Base-by-base conservation (phyloP, 2,113 vertebrate genomes). In the Thymallus thymallus region DNA sequence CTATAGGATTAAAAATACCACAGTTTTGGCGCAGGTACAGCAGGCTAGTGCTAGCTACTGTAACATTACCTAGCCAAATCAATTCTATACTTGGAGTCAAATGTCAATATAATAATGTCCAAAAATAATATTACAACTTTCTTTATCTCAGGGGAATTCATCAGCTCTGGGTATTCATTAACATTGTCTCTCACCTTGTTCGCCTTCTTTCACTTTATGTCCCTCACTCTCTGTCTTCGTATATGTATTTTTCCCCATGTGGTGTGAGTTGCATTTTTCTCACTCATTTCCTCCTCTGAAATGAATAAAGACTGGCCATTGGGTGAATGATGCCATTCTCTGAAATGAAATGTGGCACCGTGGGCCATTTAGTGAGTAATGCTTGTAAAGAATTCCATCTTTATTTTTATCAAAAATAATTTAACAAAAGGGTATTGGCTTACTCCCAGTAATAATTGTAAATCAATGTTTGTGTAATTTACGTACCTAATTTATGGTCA, bases 161-260 rank as follows among this genome's bases (percentile, higher is more conserved):
- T 87, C 86, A 84, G 77, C 48, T 78, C 60, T 68, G 73, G 48
- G 48, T 23, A 5, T 45, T 77, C 48, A 70, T 51, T 68, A 24
- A 22, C 56, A 60, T 16, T 7, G 6, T 60, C n/a, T 74, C 58
- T 68, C 4, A 2, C 58, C 48, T 5, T 51, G 48, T 51, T 51
- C 48, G 16, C 48, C 48, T 51, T 51, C 46, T 51, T 51, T 51
- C 3, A 4, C 48, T 51, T 51, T 76, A 14, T 63, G 20, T 65
- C 74, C 74, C 79, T 79, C 74, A 79, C 75, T 85, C 75, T 79
- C 82, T 86, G 80, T 87, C 76, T 72, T 45, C n/a, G 3, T 60
- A 7, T 60, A 1, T 60, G 20, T 22, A 3, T 55, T 18, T 23
- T 55, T 5, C 18, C 6, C 18, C 51, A 20, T 1, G 51, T 18